phyloP scores from a whole-genome alignment of 30 jellyfish, hydroid and myxozoan species.

The Chrysaora quinquecirrha region DNA sequence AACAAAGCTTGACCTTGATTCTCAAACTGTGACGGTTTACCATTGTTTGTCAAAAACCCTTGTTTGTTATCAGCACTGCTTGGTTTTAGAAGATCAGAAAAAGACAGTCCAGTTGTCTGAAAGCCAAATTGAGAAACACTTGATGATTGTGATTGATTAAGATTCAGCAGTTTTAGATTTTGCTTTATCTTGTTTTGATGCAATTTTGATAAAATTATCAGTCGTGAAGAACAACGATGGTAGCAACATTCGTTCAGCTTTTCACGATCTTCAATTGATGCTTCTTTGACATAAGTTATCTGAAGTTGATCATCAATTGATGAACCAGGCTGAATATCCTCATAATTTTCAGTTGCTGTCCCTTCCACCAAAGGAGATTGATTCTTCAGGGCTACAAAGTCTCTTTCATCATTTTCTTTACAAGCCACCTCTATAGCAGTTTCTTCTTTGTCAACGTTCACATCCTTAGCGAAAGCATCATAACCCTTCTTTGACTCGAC shows the following conservation, averaged over 20 bases:
- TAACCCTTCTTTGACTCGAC: too few relatives aligned
- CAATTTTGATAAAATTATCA: background rate
- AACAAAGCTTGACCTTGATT: slow-evolving; percentile 40
- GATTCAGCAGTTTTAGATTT: background rate
- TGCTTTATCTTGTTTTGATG: background rate
- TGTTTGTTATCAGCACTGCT: background rate
- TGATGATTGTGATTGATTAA: background rate
- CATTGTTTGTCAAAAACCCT: slow-evolving; percentile 12
- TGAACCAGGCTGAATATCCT: too few relatives aligned
- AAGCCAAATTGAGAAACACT: background rate
- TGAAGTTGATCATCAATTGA: slow-evolving; percentile 34
- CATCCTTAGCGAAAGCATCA: too few relatives aligned
- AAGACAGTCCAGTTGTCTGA: slow-evolving; percentile 26
- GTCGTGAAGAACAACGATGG: slow-evolving; percentile 42
- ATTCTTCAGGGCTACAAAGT: too few relatives aligned
- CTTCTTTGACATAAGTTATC: slow-evolving; percentile 43
- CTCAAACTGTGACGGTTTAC: slow-evolving; percentile 18
- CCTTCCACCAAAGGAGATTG: too few relatives aligned
- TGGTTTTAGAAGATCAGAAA: slow-evolving; percentile 24
- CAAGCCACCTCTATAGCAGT: too few relatives aligned
- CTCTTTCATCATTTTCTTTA: too few relatives aligned
- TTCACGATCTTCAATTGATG: slow-evolving; percentile 17
- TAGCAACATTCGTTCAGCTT: slow-evolving; percentile 37
- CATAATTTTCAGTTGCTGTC: too few relatives aligned
- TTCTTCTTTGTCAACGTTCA: too few relatives aligned